These are phyloP conservation scores for Rostratula benghalensis DNA, from an alignment of 2,113 vertebrate species.

Conservation along the genomic window DNA sequence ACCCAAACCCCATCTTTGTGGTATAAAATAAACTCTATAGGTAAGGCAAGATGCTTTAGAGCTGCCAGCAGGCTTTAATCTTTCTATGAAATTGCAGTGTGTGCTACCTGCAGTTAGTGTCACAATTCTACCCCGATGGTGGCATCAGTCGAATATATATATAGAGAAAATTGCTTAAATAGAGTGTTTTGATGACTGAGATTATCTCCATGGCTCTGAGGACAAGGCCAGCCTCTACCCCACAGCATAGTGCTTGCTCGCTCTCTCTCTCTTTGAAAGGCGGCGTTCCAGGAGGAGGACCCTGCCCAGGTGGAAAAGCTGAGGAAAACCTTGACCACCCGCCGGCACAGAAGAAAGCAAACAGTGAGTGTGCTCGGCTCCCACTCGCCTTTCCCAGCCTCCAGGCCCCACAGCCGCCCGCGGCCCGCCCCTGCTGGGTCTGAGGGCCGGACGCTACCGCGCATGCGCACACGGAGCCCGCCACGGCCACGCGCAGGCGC, in stretches of 20 bases:
- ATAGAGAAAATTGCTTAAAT: accelerated
- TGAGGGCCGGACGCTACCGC: accelerated
- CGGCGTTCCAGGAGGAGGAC: conserved; percentile 55
- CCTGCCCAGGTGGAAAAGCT: conserved; percentile 66
- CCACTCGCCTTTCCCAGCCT: accelerated
- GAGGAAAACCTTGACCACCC: conserved; percentile 58
- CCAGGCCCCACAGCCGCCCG: accelerated
- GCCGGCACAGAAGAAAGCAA: conserved; percentile 71
- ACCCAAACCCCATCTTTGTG: accelerated
- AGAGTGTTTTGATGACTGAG: accelerated
- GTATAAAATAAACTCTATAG: accelerated
- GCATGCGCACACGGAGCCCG: background rate
- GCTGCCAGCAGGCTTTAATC: background rate
- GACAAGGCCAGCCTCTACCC: background rate
- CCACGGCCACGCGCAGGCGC: background rate
- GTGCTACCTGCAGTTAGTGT: too few relatives aligned
- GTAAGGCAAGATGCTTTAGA: background rate
- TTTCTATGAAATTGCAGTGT: accelerated
- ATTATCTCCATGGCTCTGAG: accelerated
- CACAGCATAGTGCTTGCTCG: accelerated
- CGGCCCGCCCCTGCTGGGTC: accelerated
- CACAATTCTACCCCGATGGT: accelerated
- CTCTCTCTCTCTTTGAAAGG: conserved; percentile 47
- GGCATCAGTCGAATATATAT: accelerated
- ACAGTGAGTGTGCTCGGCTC: background rate